A percentile compares a stretch with the other conserved stretches of the same genome.
Evolutionary conservation across 2,797 vertebrate genomes (phyloP).

Genomic region (Astyanax mexicanus): DNA sequence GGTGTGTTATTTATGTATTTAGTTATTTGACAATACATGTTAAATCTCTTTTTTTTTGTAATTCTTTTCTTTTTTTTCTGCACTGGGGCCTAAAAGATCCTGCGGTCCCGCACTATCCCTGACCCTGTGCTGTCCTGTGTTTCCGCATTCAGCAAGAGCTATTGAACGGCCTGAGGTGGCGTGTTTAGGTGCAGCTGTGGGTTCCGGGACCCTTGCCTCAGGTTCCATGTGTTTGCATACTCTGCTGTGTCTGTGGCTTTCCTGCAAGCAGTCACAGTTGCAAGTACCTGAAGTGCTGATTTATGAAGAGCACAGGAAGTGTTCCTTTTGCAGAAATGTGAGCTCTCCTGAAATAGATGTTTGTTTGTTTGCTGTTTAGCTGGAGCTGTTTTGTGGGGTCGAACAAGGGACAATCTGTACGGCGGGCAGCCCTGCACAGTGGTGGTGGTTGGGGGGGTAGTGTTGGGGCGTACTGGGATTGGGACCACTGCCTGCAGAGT

Average conservation of each 20-base stretch:
- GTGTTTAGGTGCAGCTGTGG: not conserved
- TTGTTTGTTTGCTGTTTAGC: slow-evolving; percentile 74
- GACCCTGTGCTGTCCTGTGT: not conserved
- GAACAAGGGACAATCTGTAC: slow-evolving; percentile 75
- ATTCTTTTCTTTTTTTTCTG: not conserved
- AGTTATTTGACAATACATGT: too few species aligned
- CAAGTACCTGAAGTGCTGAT: slow-evolving; percentile 73
- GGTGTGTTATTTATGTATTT: too few species aligned
- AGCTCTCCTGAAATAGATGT: slow-evolving; percentile 76
- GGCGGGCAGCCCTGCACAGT: slow-evolving; percentile 66
- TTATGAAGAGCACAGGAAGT: slow-evolving; percentile 69
- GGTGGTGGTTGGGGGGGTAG: slow-evolving; percentile 40
- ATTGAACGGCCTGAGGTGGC: not conserved
- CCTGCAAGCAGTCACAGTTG: slow-evolving; percentile 52
- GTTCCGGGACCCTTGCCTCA: slow-evolving; percentile 4
- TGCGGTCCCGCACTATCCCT: too few species aligned
- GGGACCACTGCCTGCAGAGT: not conserved
- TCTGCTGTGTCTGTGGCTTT: slow-evolving; percentile 37
- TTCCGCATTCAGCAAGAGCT: not conserved
- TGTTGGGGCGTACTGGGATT: not conserved
- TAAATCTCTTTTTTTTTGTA: too few species aligned
- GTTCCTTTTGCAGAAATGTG: slow-evolving; percentile 65
- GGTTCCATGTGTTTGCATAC: slow-evolving; percentile 2
- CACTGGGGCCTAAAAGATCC: not conserved
- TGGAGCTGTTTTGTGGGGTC: slow-evolving; percentile 63